These are phyloP conservation scores for Cryptotis parvus DNA, from an alignment of 2,113 vertebrate genomes.

Conservation along the genomic window DNA sequence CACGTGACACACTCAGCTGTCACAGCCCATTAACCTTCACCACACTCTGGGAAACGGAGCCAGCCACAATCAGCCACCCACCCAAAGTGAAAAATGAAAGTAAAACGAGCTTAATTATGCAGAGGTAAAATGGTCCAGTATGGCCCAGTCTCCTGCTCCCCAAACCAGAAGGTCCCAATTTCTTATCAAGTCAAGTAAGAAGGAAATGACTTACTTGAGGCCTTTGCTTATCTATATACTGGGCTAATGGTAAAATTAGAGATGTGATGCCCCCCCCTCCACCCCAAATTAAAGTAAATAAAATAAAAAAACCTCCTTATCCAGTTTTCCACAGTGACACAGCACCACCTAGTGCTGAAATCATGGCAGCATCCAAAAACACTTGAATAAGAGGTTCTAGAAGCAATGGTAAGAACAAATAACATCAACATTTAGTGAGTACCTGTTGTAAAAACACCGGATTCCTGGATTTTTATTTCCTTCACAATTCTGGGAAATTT, in stretches of 20 bases:
- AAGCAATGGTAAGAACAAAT: not conserved
- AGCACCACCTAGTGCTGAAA: conserved; percentile 58
- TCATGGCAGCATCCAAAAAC: not conserved
- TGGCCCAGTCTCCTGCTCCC: not conserved
- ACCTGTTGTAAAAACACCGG: not conserved
- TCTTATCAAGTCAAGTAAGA: conserved; percentile 34
- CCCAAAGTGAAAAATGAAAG: conserved; percentile 35
- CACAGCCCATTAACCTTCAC: not conserved
- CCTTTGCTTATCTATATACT: conserved; percentile 5
- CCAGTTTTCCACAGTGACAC: not conserved
- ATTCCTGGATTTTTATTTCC: not conserved
- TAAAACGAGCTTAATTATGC: conserved; percentile 34
- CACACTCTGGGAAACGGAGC: not conserved
- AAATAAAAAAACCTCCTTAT: accelerated
- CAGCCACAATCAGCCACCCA: not conserved
- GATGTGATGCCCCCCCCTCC: no score
- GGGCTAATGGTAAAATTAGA: conserved; percentile 50
- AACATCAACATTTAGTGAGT: conserved; percentile 1
- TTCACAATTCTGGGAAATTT: not conserved
- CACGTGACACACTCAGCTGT: not conserved
- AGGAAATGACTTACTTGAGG: conserved; percentile 52
- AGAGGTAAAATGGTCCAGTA: conserved; percentile 38
- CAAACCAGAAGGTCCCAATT: conserved; percentile 57
- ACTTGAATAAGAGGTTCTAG: not conserved
- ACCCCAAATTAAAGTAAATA: not conserved